Evolutionary conservation across 2,113 vertebrate genomes (phyloP).

Genomic region (Delphinus delphis): DNA sequence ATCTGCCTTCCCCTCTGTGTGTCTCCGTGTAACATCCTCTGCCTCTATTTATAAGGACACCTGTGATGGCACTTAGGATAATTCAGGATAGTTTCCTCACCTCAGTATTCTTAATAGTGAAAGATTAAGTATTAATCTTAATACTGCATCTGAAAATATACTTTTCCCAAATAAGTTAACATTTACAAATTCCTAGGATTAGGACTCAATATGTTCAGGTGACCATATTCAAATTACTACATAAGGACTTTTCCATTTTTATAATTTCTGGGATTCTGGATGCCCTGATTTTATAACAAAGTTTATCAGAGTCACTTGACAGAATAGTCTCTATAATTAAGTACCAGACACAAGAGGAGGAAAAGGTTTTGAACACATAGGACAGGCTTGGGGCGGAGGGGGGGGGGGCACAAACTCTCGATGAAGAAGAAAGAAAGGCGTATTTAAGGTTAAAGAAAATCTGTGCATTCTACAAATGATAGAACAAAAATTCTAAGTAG

Average conservation of each 20-base stretch:
- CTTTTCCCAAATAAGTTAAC: background rate
- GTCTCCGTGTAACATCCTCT: background rate
- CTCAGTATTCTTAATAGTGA: background rate
- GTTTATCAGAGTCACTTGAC: background rate
- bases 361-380: background rate
- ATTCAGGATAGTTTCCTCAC: background rate
- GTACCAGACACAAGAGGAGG: background rate
- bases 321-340: background rate
- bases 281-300: background rate
- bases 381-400: fast-evolving
- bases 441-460: background rate
- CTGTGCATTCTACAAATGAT: background rate
- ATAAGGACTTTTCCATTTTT: background rate
- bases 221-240: background rate
- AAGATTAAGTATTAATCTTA: too few species aligned
- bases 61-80: too few species aligned
- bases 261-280: background rate
- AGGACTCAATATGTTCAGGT: background rate
- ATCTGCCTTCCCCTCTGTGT: background rate
- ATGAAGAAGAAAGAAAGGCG: background rate
- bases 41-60: background rate
- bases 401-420: fast-evolving
- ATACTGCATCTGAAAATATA: background rate
- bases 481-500: background rate
- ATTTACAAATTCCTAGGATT: background rate